Percentiles rank a stretch among this genome's conserved stretches.
Evolutionary conservation across 2,888 invertebrate genomes (phyloP).

Genomic region (Nomada hirtipes): DNA sequence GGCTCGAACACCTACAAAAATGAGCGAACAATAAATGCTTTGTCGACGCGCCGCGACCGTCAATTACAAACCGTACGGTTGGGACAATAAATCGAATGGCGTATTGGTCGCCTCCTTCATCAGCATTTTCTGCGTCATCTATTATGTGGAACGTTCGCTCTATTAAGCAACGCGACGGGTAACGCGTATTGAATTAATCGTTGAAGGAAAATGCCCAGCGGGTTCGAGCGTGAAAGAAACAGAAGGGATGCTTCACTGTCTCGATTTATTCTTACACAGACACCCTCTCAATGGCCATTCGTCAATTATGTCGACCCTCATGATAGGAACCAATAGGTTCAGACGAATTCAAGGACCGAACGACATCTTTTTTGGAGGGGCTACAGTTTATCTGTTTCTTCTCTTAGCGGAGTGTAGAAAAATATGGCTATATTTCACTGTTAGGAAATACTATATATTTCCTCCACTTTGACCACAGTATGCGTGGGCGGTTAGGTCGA

Average conservation of each 20-base stretch:
- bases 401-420: background rate
- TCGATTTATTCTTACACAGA: constrained; percentile 59
- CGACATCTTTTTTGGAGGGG: constrained; percentile 33
- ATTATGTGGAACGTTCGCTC: constrained; percentile 40
- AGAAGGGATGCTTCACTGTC: constrained; percentile 16
- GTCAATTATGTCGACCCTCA: constrained; percentile 58
- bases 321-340: constrained; percentile 55
- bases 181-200: constrained; percentile 58
- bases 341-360: constrained; percentile 44
- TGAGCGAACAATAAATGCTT: constrained; percentile 18
- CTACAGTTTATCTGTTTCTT: constrained; percentile 6
- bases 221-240: background rate
- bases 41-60: background rate
- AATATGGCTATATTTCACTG: background rate
- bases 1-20: background rate
- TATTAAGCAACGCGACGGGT: constrained; percentile 33
- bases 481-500: background rate
- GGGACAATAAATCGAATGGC: constrained; percentile 50
- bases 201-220: constrained; percentile 10
- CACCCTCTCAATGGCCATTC: constrained; percentile 37
- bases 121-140: constrained; percentile 41
- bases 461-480: background rate
- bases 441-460: background rate
- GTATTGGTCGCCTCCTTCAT: constrained; percentile 22
- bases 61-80: background rate